These are phyloP conservation scores for Apostichopus californicus DNA, from an alignment of 35 echinoderm and acorn worm genomes.

Conservation along the genomic window DNA sequence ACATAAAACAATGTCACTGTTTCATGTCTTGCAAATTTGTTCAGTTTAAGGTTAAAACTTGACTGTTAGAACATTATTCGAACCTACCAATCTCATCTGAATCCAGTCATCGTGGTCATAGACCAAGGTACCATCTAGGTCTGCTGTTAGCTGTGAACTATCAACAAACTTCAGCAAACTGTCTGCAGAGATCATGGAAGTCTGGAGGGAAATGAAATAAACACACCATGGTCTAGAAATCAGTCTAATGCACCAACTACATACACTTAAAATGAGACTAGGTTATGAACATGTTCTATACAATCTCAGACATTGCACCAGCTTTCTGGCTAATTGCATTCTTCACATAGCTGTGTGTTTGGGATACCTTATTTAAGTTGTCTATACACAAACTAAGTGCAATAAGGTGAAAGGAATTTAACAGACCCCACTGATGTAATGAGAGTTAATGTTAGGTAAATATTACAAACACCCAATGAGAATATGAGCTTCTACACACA, in stretches of 20 bases:
- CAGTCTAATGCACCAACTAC: background rate
- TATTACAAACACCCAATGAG: no score
- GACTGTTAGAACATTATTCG: no score
- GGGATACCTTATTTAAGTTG: no score
- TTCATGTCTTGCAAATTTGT: no score
- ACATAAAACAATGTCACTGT: no score
- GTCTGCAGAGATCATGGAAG: conserved; percentile 90
- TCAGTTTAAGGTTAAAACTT: no score
- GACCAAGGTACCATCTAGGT: conserved; percentile 80
- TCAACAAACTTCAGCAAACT: conserved; percentile 78
- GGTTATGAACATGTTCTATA: background rate
- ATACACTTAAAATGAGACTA: background rate
- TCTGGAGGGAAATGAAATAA: conserved; percentile 55
- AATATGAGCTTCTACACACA: background rate
- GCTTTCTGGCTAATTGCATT: no score
- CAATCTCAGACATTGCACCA: background rate
- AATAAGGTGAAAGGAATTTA: no score
- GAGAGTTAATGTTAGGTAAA: no score
- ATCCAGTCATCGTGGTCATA: conserved; percentile 99
- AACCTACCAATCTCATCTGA: conserved; percentile 87
- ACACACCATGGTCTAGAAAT: background rate
- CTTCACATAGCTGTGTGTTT: no score
- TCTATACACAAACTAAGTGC: no score
- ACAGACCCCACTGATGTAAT: no score
- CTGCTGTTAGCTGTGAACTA: conserved; percentile 80